Percentiles rank a stretch among this genome's conserved stretches.
phyloP scores from a whole-genome alignment of 1,140 invertebrate species.

The Drosophila melanica region DNA sequence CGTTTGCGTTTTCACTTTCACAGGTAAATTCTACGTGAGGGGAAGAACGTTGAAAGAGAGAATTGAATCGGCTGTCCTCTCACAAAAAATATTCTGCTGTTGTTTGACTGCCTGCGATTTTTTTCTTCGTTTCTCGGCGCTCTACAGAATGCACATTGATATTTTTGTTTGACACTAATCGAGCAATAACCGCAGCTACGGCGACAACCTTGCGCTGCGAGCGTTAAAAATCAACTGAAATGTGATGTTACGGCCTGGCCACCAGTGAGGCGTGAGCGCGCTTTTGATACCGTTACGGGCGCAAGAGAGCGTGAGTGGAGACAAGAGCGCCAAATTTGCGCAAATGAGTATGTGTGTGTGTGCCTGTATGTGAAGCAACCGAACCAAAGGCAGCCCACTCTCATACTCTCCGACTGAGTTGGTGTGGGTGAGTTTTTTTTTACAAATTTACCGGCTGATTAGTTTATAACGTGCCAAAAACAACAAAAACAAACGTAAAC shows the following conservation, averaged over 20 bases:
- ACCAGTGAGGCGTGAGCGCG: slow-evolving; percentile 43
- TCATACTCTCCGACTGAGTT: not conserved
- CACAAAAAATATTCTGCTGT: slow-evolving; percentile 15
- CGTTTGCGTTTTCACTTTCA: slow-evolving; percentile 77
- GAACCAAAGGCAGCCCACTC: slow-evolving; percentile 1
- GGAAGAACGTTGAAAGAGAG: slow-evolving; percentile 36
- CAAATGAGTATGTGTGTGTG: slow-evolving; percentile 35
- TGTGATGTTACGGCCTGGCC: slow-evolving; percentile 31
- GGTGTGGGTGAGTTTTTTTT: slow-evolving; percentile 28
- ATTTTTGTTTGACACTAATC: slow-evolving; percentile 28
- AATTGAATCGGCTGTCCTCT: slow-evolving; percentile 42
- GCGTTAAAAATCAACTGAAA: slow-evolving; percentile 57
- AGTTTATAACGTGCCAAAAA: slow-evolving; percentile 27
- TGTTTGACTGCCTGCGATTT: slow-evolving; percentile 7
- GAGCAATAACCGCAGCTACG: slow-evolving; percentile 20
- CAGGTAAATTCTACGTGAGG: slow-evolving; percentile 69
- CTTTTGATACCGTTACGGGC: slow-evolving; percentile 61
- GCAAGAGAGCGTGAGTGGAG: slow-evolving; percentile 27
- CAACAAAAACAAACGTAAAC: slow-evolving; percentile 5
- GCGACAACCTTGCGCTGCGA: slow-evolving; percentile 53
- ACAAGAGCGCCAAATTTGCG: slow-evolving; percentile 45
- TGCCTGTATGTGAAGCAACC: slow-evolving; percentile 9
- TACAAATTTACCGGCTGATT: slow-evolving; percentile 45
- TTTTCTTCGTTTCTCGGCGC: slow-evolving; percentile 1
- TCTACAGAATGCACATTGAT: slow-evolving; percentile 23